Evolutionary conservation across 2,113 vertebrate species (phyloP).

Genomic region (Cephalopholis sonnerati): DNA sequence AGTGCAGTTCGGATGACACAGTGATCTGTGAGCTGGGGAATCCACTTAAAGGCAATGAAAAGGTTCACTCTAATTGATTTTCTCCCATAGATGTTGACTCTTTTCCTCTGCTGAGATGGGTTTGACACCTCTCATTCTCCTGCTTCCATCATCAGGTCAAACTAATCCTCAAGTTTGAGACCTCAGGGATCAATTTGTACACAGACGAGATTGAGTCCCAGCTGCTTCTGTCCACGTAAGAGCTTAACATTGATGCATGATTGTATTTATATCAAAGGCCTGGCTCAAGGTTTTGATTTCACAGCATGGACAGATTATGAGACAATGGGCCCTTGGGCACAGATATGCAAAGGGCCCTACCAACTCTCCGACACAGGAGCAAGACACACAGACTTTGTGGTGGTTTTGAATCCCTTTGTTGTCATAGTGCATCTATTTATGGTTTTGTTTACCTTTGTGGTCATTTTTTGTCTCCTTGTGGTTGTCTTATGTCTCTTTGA

Average conservation of each 20-base stretch:
- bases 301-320: not conserved
- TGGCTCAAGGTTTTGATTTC: not conserved
- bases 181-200: conserved; percentile 85
- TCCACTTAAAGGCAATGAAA: conserved; percentile 89
- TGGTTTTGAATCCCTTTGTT: too few species aligned
- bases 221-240: conserved; percentile 94
- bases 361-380: too few species aligned
- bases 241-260: conserved; percentile 2
- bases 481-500: too few species aligned
- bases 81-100: not conserved
- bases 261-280: not conserved
- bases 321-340: too few species aligned
- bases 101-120: not conserved
- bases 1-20: conserved; percentile 52
- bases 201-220: conserved; percentile 83
- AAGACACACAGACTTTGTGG: too few species aligned
- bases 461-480: too few species aligned
- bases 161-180: conserved; percentile 88
- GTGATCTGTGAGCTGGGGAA: conserved; percentile 92
- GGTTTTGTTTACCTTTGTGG: too few species aligned
- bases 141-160: conserved; percentile 80
- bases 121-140: not conserved
- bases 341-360: too few species aligned
- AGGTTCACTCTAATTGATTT: conserved; percentile 73
- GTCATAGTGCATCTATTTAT: too few species aligned